Evolutionary conservation across 1,140 invertebrate genomes (phyloP).

Genomic region (Rhagoletis pomonella): DNA sequence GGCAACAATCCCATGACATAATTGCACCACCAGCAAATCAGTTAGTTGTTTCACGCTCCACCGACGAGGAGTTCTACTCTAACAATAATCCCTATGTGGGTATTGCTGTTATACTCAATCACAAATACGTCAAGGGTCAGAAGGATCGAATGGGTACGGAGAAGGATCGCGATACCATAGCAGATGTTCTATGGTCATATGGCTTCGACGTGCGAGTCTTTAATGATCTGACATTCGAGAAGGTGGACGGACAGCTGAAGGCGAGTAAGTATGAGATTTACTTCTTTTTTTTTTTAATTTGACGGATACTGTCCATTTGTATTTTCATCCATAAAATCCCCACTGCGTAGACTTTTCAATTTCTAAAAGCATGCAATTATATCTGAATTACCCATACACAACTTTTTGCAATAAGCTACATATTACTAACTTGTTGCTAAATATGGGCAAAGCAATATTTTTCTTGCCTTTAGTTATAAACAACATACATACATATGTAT

Average conservation of each 20-base stretch:
- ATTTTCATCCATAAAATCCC: no score
- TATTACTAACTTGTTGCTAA: no score
- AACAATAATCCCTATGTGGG: slow-evolving; percentile 82
- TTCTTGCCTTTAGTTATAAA: not conserved
- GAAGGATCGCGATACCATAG: slow-evolving; percentile 73
- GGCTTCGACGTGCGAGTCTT: slow-evolving; percentile 79
- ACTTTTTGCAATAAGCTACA: no score
- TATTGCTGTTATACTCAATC: slow-evolving; percentile 86
- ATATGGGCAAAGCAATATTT: no score
- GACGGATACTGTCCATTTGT: no score
- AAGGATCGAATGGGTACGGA: slow-evolving; percentile 73
- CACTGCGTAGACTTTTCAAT: no score
- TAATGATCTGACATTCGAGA: slow-evolving; percentile 76
- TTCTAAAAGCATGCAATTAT: no score
- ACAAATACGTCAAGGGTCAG: slow-evolving; percentile 77
- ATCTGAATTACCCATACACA: no score
- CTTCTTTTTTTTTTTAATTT: no score
- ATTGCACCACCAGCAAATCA: slow-evolving; percentile 58
- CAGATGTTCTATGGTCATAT: slow-evolving; percentile 70
- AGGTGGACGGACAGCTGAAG: slow-evolving; percentile 76
- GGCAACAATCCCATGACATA: not conserved
- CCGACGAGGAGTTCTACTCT: slow-evolving; percentile 77
- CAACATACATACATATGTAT: not conserved
- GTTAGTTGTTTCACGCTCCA: slow-evolving; percentile 64
- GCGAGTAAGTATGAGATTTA: slow-evolving; percentile 74